Evolutionary conservation across 92 coral and sea anemone genomes (phyloP), one percentile per base, ranked within the genome.

Genomic region (Porites lobata): DNA sequence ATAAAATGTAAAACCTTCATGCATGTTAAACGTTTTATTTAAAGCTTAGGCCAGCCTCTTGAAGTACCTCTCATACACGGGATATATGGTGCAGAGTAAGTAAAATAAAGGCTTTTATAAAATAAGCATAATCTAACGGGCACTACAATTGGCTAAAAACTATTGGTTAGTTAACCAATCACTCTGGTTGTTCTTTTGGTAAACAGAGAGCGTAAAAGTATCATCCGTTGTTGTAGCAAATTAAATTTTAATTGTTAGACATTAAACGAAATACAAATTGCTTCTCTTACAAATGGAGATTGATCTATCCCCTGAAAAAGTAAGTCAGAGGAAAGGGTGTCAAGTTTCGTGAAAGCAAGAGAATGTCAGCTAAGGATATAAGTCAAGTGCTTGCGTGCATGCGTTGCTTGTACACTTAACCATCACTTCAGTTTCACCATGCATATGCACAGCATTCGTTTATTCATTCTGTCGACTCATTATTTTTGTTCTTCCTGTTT

Each of bases 1-100:
- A 10, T 26, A 22, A 50, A 82, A 47, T 18, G 9, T 56, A 26
- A 63, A 82, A 38, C 4, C 29, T 58, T 82, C 70, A 73, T 74
- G 87, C 87, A 50, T 84, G 81, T 84, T 63, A 64, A 84, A 84
- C 80, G 59, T 84, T 84, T 84, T 52, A 75, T 84, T 84, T 84
- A 63, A 84, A 84, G 87, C 87, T 29, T 50, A 84, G 80, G 29
- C 63, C 63, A 84, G 87, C 87, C 72, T 50, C 70, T 84, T 74
- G 80, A 84, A 74, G 87, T 64, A 62, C 73, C 87, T 13, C 8
- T 73, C 64, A 4, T 74, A 56, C 65, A 70, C 63, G 87, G 87
- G 19, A 63, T 29, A 70, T n/a, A 14, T 9, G 87, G 75, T 75
- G 47, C 5, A 38, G 87, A 84, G 87, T 84, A 84, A 84, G 87